phyloP scores from a whole-genome alignment of 2,888 invertebrate species.

The Nomada hirtipes region DNA sequence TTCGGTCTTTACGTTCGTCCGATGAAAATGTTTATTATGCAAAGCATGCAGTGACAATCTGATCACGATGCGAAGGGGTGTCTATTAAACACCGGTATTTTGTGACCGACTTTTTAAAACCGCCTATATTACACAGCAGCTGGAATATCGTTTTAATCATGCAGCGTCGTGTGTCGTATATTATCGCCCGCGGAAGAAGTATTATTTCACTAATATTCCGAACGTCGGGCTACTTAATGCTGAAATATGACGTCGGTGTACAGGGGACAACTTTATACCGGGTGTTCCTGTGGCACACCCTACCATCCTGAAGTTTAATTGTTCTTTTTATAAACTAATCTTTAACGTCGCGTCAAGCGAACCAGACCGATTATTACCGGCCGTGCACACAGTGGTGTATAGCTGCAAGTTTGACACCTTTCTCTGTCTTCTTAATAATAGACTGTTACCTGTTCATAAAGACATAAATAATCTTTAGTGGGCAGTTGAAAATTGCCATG shows the following conservation, averaged over 20 bases:
- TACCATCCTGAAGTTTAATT: not conserved
- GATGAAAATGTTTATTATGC: slow-evolving; percentile 6
- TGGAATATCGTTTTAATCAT: slow-evolving; percentile 56
- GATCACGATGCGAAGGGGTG: slow-evolving; percentile 43
- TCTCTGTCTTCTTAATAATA: slow-evolving; percentile 14
- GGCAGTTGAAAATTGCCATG: no score
- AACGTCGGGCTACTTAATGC: slow-evolving; percentile 48
- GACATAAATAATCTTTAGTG: slow-evolving; percentile 28
- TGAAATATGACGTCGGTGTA: slow-evolving; percentile 44
- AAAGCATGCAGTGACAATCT: slow-evolving; percentile 35
- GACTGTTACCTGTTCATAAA: slow-evolving; percentile 14
- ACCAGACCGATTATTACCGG: slow-evolving; percentile 32
- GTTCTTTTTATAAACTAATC: slow-evolving; percentile 31
- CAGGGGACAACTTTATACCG: slow-evolving; percentile 41
- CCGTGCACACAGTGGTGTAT: not conserved
- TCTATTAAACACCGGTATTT: slow-evolving; percentile 48
- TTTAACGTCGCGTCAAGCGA: slow-evolving; percentile 13
- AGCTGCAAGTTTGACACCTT: not conserved
- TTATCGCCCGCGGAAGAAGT: slow-evolving; percentile 53
- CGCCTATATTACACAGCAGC: slow-evolving; percentile 44
- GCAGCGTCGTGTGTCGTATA: slow-evolving; percentile 26
- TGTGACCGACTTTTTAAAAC: slow-evolving; percentile 30
- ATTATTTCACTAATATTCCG: slow-evolving; percentile 53
- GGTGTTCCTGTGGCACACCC: not conserved
- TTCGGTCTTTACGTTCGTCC: no score